Conservation (phyloP, 2,113 vertebrate genomes). For the Ariopsis seemanni region DNA sequence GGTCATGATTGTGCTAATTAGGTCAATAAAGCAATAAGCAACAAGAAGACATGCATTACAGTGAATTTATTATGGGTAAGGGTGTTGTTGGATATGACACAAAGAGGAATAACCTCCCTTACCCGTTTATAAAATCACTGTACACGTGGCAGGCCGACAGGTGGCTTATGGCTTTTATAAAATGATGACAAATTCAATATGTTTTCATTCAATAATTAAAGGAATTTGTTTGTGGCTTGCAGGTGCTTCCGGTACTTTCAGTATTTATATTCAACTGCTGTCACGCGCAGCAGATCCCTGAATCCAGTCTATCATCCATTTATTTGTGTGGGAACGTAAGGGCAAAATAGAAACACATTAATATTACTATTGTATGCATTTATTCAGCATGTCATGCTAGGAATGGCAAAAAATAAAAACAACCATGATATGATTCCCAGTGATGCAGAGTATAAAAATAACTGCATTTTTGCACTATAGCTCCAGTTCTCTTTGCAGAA, state of each 20-base stretch:
- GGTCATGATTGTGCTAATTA: not conserved
- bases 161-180: not conserved
- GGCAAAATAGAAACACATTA: not conserved
- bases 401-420: no score
- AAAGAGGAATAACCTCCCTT: no score
- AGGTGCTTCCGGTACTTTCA: not conserved
- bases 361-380: not conserved
- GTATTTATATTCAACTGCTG: not conserved
- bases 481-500: not conserved
- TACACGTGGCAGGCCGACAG: not conserved
- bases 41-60: not conserved
- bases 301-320: not conserved
- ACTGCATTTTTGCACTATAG: not conserved
- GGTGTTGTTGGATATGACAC: not conserved
- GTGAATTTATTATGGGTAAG: not conserved
- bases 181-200: not conserved
- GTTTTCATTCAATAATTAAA: no score
- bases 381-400: no score
- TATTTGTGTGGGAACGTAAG: not conserved
- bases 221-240: not conserved
- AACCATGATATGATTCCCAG: no score
- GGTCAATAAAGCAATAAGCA: not conserved
- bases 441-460: no score
- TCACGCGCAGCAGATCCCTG: not conserved
- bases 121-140: not conserved